Evolutionary conservation across 2,113 vertebrate species (phyloP).

Genomic region (Bujurquina vittata): DNA sequence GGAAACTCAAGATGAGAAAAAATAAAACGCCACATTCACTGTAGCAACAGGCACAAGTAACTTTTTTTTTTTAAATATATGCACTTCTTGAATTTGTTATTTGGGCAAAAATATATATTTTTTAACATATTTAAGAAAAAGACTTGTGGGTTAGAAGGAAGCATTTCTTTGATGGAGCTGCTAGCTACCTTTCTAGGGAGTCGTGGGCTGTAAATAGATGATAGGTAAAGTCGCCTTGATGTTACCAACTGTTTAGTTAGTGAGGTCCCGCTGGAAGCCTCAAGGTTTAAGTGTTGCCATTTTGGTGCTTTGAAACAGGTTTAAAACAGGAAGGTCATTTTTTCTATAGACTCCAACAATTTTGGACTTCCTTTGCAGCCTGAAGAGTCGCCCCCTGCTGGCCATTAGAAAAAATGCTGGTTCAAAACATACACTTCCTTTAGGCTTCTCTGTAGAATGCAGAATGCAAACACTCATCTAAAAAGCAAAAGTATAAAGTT

Average conservation of each 20-base stretch:
- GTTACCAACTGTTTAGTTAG: neutral
- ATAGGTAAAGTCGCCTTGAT: neutral
- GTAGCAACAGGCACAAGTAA: neutral
- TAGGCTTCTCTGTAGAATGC: neutral
- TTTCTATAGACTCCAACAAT: neutral
- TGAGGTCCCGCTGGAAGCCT: neutral
- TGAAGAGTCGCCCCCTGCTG: neutral
- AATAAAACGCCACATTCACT: no score
- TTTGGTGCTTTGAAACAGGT: neutral
- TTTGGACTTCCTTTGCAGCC: neutral
- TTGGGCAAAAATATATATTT: no score
- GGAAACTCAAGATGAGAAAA: neutral
- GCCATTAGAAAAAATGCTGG: neutral
- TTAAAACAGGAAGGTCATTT: neutral
- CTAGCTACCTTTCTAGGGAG: neutral
- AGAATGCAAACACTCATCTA: neutral
- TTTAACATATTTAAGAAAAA: no score
- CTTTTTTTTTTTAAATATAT: no score
- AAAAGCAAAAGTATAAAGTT: neutral
- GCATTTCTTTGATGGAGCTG: no score
- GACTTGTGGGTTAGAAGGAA: no score
- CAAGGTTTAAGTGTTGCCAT: neutral
- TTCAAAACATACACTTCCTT: neutral
- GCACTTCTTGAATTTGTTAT: no score
- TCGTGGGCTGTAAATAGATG: neutral